Conservation (phyloP, 53 echinoderm and acorn worm species). For the Zoroaster sp. region DNA sequence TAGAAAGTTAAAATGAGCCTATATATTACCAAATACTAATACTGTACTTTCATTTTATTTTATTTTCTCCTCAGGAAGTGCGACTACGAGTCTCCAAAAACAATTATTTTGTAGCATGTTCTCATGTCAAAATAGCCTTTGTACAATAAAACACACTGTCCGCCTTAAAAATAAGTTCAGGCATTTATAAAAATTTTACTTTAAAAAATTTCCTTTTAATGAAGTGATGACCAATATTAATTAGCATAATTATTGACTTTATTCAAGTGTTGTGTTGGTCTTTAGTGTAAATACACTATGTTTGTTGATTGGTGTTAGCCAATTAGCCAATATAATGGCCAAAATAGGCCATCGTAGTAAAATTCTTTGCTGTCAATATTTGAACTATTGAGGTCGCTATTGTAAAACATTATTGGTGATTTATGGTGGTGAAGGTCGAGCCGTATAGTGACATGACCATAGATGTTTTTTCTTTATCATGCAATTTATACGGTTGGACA, state of each 20-base stretch:
- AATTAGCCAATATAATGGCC: not conserved
- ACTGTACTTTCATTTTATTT: too few species aligned
- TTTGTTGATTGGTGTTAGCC: not conserved
- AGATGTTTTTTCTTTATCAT: not conserved
- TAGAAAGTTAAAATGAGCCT: too few species aligned
- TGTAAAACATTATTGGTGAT: too few species aligned
- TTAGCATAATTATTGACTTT: not conserved
- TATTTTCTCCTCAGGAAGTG: too few species aligned
- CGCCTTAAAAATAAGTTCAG: too few species aligned
- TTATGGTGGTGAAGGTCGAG: too few species aligned
- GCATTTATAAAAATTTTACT: too few species aligned
- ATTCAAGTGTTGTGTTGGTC: not conserved
- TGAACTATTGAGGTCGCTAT: constrained; percentile 34
- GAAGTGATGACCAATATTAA: not conserved
- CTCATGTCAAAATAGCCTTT: too few species aligned
- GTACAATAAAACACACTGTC: too few species aligned
- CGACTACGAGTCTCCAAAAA: too few species aligned
- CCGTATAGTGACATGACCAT: not conserved
- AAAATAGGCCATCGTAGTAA: not conserved
- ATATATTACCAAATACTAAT: too few species aligned
- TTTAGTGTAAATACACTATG: not conserved
- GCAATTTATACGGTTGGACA: not conserved
- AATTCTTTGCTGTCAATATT: not conserved
- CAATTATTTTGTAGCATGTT: too few species aligned
- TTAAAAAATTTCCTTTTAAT: not conserved